phyloP scores from a whole-genome alignment of 2,113 vertebrate genomes.

The Centropristis striata region DNA sequence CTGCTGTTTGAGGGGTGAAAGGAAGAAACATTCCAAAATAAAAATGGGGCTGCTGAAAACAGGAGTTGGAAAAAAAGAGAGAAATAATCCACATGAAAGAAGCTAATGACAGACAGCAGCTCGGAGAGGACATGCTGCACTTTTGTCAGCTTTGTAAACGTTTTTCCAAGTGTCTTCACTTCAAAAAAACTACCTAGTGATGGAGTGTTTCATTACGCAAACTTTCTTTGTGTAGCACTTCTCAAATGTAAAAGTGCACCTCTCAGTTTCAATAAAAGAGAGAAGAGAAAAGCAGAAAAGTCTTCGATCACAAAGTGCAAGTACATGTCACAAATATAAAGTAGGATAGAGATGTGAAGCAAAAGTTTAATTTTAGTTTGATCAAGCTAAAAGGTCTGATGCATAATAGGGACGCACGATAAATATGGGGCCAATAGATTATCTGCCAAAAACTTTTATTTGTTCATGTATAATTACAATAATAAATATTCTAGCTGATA shows the following conservation, averaged over 20 bases:
- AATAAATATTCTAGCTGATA: too few species aligned
- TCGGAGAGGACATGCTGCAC: neutral
- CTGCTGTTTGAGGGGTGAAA: constrained; percentile 1
- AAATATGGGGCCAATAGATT: too few species aligned
- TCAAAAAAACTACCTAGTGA: neutral
- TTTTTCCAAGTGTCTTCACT: neutral
- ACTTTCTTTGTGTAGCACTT: neutral
- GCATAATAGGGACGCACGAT: too few species aligned
- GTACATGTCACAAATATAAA: neutral
- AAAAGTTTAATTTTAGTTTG: neutral
- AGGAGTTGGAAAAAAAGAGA: neutral
- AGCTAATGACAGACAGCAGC: neutral
- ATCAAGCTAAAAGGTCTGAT: neutral
- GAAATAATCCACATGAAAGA: neutral
- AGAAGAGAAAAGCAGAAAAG: neutral
- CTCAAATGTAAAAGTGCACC: neutral
- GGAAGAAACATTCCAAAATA: neutral
- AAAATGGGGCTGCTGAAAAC: constrained; percentile 11
- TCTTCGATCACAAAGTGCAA: neutral
- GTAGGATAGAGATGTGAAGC: neutral
- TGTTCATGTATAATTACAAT: too few species aligned
- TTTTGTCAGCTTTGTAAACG: neutral
- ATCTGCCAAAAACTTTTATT: too few species aligned
- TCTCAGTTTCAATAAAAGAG: neutral
- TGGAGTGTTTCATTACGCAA: neutral